Base-by-base conservation (phyloP, 2,113 vertebrate species). In the Urocolius indicus region DNA sequence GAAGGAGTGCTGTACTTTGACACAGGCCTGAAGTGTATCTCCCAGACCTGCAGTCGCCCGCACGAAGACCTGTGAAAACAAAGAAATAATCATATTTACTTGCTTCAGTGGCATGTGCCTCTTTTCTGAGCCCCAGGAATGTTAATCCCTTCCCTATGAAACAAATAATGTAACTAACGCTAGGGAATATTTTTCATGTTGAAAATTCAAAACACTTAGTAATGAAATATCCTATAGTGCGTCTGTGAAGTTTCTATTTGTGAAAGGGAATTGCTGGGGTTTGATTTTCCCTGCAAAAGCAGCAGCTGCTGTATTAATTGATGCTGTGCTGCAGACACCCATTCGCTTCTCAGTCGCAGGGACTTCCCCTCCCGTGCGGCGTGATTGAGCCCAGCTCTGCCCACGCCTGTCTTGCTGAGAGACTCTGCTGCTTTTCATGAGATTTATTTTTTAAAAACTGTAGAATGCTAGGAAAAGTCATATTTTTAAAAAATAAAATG, bases 41-140 rank as follows among this genome's bases (percentile, higher is more conserved):
- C 95, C 14, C 46, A 96, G 80, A 91, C 89, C 81, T 80, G 90
- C 96, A 96, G 93, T 88, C 65, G 49, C 68, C 87, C 89, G 67
- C 63, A 89, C 4, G 8, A 93, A 88, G 96, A 97, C 95, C 94
- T 96, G 83, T 87, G 93, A 97, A 96, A 93, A 91, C 89, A 90
- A 98, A 97, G 94, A 97, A 95, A 93, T 95, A 96, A 96, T 95
- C 71, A 92, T 93, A 95, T 97, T 97, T 97, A 84, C 89, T 96
- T 94, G 88, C 88, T 94, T 96, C 36, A 22, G 83, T 94, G 93
- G 91, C 79, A 81, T 65, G 54, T 73, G 71, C 63, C 67, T 96
- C 85, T 97, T 91, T 94, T 69, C 92, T 63, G 36, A 91, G 69
- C 81, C 13, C 38, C 76, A 63, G 95, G 92, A 97, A 97, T 52